phyloP scores from a whole-genome alignment of 2,888 invertebrate genomes.

The Xestia c-nigrum region DNA sequence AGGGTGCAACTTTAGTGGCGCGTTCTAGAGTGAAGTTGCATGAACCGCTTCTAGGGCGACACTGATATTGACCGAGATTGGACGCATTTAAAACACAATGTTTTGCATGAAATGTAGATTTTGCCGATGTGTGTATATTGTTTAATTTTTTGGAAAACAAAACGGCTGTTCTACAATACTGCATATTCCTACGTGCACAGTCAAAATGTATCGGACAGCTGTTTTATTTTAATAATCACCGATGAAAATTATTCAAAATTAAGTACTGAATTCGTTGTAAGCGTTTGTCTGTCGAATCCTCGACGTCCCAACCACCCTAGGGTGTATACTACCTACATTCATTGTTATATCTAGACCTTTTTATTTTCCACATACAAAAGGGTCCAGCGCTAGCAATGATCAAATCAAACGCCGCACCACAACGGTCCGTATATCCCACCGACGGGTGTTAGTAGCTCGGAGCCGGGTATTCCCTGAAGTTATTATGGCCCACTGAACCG shows the following conservation, averaged over 20 bases:
- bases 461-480: constrained; percentile 88
- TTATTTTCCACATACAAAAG: neutral
- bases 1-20: constrained; percentile 50
- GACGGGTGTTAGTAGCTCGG: constrained; percentile 83
- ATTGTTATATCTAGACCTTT: too few species aligned
- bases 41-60: neutral
- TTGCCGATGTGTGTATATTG: too few species aligned
- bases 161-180: too few species aligned
- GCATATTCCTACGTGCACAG: too few species aligned
- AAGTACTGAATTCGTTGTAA: too few species aligned
- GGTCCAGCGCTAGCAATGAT: neutral
- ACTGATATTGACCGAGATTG: neutral
- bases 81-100: neutral
- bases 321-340: too few species aligned
- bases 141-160: too few species aligned
- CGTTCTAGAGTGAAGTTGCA: neutral
- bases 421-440: constrained; percentile 52
- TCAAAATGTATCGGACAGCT: too few species aligned
- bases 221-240: too few species aligned
- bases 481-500: constrained; percentile 89
- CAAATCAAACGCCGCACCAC: constrained; percentile 64
- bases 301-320: too few species aligned
- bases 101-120: neutral
- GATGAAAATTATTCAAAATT: too few species aligned
- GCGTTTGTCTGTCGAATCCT: too few species aligned